phyloP scores from a whole-genome alignment of 2,797 vertebrate genomes.

The Xenentodon cancila region DNA sequence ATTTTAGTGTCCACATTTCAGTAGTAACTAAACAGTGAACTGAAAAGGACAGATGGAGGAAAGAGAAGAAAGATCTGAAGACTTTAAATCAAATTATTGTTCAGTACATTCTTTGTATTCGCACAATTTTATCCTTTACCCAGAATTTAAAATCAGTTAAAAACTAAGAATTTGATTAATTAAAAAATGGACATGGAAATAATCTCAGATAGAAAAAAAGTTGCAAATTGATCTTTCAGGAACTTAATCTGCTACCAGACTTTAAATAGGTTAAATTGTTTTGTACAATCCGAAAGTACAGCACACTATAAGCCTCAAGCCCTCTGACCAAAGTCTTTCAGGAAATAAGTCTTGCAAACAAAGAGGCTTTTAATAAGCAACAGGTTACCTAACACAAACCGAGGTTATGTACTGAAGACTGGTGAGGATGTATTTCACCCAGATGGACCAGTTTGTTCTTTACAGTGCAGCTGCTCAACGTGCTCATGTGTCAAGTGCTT shows the following conservation, averaged over 20 bases:
- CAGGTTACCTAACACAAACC: conserved; percentile 39
- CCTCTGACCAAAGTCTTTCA: conserved; percentile 36
- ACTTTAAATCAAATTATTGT: no score
- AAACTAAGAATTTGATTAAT: no score
- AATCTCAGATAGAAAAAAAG: no score
- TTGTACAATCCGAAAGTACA: conserved; percentile 38
- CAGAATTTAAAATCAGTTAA: no score
- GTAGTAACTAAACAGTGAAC: not conserved
- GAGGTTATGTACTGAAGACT: not conserved
- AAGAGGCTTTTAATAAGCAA: conserved; percentile 33
- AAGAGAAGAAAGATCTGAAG: no score
- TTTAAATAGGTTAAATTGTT: conserved; percentile 28
- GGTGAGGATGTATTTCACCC: not conserved
- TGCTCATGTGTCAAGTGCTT: conserved; percentile 59
- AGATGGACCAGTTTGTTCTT: conserved; percentile 22
- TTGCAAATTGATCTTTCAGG: no score
- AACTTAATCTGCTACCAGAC: no score
- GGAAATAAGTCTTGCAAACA: conserved; percentile 44
- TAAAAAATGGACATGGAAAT: no score
- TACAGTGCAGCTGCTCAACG: conserved; percentile 35
- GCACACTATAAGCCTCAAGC: conserved; percentile 16
- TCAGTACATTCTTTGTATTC: no score
- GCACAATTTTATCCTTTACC: no score
- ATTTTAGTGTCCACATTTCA: not conserved
- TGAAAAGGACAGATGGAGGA: no score